These are phyloP conservation scores for Parnassius smintheus DNA, from an alignment of 2,888 invertebrate genomes.

Conservation along the genomic window DNA sequence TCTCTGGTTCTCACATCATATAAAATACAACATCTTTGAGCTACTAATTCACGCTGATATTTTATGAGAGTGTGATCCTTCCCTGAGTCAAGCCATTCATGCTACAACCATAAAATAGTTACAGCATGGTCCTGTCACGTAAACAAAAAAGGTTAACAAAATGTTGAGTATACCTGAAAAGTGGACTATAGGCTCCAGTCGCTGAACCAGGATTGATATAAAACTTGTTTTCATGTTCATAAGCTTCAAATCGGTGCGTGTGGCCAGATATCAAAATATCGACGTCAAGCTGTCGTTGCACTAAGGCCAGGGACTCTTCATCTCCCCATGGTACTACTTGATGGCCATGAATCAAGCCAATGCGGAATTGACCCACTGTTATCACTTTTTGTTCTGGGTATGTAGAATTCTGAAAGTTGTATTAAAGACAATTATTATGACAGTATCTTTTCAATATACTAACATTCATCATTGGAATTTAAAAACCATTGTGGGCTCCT, in stretches of 20 bases:
- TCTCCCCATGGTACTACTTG: conserved; percentile 99
- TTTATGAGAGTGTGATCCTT: too few species aligned
- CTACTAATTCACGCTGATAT: too few species aligned
- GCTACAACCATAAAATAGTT: too few species aligned
- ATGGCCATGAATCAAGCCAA: conserved; percentile 98
- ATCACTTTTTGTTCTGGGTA: conserved; percentile 99
- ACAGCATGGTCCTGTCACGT: too few species aligned
- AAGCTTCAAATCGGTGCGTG: conserved; percentile 98
- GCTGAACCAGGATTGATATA: conserved; percentile 99
- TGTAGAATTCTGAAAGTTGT: conserved; percentile 87
- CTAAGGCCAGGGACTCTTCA: conserved; percentile 94
- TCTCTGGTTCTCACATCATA: too few species aligned
- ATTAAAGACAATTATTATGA: background rate
- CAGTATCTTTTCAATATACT: too few species aligned
- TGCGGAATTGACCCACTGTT: conserved; percentile 98
- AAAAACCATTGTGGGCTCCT: too few species aligned
- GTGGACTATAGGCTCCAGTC: conserved; percentile 97
- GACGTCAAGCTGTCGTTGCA: conserved; percentile 98
- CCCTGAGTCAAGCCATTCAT: too few species aligned
- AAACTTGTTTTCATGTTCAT: conserved; percentile 99
- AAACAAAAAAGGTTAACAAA: too few species aligned
- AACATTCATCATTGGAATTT: too few species aligned
- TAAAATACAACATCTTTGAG: too few species aligned
- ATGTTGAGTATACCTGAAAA: conserved; percentile 86
- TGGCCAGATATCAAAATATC: conserved; percentile 99